These are phyloP conservation scores for Pangasius macronema DNA, from an alignment of 2,797 vertebrate genomes.

Conservation along the genomic window DNA sequence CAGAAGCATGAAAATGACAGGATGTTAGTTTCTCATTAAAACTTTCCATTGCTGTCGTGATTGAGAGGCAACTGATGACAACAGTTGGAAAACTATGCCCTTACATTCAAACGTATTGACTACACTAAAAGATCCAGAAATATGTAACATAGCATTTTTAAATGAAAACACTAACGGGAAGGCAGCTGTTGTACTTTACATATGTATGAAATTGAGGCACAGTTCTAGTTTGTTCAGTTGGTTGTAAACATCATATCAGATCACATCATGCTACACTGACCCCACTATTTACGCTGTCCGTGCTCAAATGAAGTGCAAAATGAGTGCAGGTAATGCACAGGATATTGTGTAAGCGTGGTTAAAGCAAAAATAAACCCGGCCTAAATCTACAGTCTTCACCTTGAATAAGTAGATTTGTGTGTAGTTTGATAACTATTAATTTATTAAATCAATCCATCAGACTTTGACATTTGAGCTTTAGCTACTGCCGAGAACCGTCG, in stretches of 20 bases:
- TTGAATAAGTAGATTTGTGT: neutral
- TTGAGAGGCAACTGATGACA: no score
- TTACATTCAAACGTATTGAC: neutral
- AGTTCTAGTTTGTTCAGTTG: neutral
- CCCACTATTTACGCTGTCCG: neutral
- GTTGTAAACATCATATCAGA: neutral
- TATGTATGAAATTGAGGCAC: neutral
- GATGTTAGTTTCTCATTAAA: neutral
- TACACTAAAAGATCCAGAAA: neutral
- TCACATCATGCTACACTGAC: neutral
- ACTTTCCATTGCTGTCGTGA: neutral
- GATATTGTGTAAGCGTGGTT: neutral
- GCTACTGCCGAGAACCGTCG: neutral
- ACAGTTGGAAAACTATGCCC: neutral
- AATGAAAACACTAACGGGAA: neutral
- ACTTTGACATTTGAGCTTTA: neutral
- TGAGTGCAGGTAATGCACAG: neutral
- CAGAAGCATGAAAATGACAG: no score
- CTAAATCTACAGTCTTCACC: neutral
- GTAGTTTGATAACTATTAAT: neutral
- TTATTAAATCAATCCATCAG: conserved; percentile 18
- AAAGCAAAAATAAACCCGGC: neutral
- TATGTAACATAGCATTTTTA: neutral
- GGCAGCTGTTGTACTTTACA: neutral
- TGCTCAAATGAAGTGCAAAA: neutral